Evolutionary conservation across 2,113 vertebrate species (phyloP).

Genomic region (Myotis davidii): DNA sequence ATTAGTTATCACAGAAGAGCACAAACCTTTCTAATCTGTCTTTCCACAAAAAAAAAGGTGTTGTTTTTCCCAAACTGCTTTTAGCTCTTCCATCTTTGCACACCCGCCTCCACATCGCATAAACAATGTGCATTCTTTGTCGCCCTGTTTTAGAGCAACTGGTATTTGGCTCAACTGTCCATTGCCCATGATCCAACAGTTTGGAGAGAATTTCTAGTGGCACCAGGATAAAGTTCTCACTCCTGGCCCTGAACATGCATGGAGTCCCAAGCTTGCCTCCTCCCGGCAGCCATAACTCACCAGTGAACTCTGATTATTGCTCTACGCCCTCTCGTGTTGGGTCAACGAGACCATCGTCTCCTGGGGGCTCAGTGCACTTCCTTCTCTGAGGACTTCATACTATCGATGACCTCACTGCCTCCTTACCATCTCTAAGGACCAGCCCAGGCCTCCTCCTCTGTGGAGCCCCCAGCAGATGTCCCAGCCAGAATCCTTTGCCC

Average conservation of each 20-base stretch:
- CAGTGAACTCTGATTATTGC: background rate
- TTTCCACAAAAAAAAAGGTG: slow-evolving; percentile 65
- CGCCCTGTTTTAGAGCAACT: slow-evolving; percentile 57
- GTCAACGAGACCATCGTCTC: background rate
- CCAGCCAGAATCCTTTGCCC: background rate
- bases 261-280: background rate
- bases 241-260: background rate
- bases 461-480: background rate
- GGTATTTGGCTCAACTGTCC: background rate
- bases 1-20: slow-evolving; percentile 66
- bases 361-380: background rate
- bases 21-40: slow-evolving; percentile 73
- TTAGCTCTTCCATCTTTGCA: slow-evolving; percentile 68
- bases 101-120: slow-evolving; percentile 27
- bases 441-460: background rate
- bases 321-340: background rate
- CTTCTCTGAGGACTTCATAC: background rate
- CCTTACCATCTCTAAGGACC: background rate
- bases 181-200: background rate
- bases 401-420: background rate
- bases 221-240: background rate
- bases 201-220: background rate
- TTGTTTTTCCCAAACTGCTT: slow-evolving; percentile 72
- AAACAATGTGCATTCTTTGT: slow-evolving; percentile 65
- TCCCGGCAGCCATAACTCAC: background rate